Percentiles rank a stretch among this genome's conserved stretches.
Evolutionary conservation across 2,797 vertebrate genomes (phyloP).

Genomic region (Vireo griseus): DNA sequence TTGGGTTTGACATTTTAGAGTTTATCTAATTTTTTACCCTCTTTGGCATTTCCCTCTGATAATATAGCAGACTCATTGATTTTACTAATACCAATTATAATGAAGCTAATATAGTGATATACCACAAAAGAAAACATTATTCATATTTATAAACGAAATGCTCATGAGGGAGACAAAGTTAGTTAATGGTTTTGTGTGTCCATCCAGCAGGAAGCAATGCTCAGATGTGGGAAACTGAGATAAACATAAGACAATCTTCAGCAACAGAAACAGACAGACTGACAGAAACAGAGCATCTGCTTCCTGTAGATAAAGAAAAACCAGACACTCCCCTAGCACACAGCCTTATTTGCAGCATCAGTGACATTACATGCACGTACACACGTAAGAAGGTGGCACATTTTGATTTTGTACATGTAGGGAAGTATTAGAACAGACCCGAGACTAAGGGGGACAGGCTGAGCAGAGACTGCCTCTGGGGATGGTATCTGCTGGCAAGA

Average conservation of each 20-base stretch:
- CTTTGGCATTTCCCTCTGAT: background rate
- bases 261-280: background rate
- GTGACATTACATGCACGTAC: background rate
- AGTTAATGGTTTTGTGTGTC: background rate
- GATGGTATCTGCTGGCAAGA: background rate
- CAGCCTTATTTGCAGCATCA: background rate
- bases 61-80: background rate
- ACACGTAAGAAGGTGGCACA: accelerated
- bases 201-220: background rate
- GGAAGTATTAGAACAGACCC: background rate
- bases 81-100: background rate
- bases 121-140: background rate
- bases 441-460: background rate
- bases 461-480: background rate
- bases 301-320: background rate
- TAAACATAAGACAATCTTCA: background rate
- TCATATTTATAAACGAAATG: background rate
- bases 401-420: too few species aligned
- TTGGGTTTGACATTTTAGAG: background rate
- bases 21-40: background rate
- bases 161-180: background rate
- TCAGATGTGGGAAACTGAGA: background rate
- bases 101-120: background rate
- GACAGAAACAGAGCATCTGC: background rate
- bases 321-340: background rate